Percentiles rank a stretch among this genome's conserved stretches.
These are phyloP conservation scores for Rhopalosiphum padi DNA, from an alignment of 1,140 invertebrate genomes.

Conservation along the genomic window DNA sequence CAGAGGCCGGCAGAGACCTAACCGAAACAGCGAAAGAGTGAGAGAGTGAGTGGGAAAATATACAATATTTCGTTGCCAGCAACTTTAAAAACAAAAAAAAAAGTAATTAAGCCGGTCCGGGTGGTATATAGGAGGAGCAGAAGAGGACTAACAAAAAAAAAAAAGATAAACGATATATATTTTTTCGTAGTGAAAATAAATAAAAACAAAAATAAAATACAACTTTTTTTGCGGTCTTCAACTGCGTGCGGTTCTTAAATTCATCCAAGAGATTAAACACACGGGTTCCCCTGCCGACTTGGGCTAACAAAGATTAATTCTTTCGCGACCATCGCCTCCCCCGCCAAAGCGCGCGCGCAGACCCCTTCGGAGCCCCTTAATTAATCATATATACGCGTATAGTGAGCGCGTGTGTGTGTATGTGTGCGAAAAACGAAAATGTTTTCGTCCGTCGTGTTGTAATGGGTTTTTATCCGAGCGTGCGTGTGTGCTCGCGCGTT, in stretches of 20 bases:
- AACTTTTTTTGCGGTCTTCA: conserved; percentile 55
- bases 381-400: conserved; percentile 37
- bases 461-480: conserved; percentile 31
- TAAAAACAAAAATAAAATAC: conserved; percentile 32
- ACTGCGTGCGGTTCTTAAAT: conserved; percentile 53
- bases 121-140: background rate
- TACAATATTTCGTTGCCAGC: conserved; percentile 44
- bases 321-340: conserved; percentile 49
- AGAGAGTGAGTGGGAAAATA: background rate
- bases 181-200: conserved; percentile 24
- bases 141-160: background rate
- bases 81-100: conserved; percentile 48
- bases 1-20: background rate
- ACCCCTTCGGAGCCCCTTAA: conserved; percentile 49
- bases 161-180: conserved; percentile 55
- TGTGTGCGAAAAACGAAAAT: conserved; percentile 32
- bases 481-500: background rate
- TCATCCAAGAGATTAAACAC: conserved; percentile 58
- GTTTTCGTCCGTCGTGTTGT: conserved; percentile 37
- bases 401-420: background rate
- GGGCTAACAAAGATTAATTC: conserved; percentile 58
- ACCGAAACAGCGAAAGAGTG: background rate
- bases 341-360: too few relatives aligned
- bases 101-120: conserved; percentile 56
- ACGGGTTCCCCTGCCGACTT: conserved; percentile 43